These are phyloP conservation scores for Nothocercus julius DNA, from an alignment of 2,113 vertebrate genomes.

Conservation along the genomic window DNA sequence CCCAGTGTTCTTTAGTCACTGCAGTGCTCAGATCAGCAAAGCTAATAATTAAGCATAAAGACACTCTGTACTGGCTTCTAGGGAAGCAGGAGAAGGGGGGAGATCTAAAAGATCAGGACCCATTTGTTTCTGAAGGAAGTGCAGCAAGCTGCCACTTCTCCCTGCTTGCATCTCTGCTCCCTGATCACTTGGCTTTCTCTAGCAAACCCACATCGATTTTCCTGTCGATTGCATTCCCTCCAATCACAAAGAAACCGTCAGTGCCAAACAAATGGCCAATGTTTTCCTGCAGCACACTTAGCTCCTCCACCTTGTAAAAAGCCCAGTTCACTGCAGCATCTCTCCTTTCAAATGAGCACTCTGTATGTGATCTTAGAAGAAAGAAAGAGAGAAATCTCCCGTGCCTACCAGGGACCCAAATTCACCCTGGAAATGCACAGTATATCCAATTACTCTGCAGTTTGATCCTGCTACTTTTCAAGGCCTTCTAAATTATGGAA, in stretches of 20 bases:
- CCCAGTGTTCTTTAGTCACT: neutral
- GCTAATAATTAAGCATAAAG: neutral
- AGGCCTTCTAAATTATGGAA: slow-evolving; percentile 79
- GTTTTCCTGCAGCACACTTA: slow-evolving; percentile 60
- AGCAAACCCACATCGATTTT: slow-evolving; percentile 75
- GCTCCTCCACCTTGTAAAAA: slow-evolving; percentile 36
- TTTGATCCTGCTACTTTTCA: slow-evolving; percentile 65
- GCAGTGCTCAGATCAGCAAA: neutral
- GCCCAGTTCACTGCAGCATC: neutral
- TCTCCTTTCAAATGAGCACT: neutral
- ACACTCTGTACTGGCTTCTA: neutral
- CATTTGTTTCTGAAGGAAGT: neutral
- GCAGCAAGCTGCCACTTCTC: neutral
- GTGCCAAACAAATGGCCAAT: slow-evolving; percentile 61
- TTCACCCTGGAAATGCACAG: slow-evolving; percentile 16
- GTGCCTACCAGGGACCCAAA: slow-evolving; percentile 38
- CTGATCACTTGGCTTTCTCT: slow-evolving; percentile 36
- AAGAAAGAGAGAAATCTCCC: slow-evolving; percentile 28
- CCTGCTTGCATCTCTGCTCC: slow-evolving; percentile 37
- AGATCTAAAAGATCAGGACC: neutral
- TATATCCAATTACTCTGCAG: slow-evolving; percentile 52
- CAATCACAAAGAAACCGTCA: slow-evolving; percentile 69
- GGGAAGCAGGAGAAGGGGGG: neutral
- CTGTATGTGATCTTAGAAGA: slow-evolving; percentile 31
- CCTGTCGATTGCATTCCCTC: slow-evolving; percentile 68